A percentile compares a stretch with the other conserved stretches of the same genome.
phyloP scores from a whole-genome alignment of 2,888 invertebrate species.

The Morinoia aosen region DNA sequence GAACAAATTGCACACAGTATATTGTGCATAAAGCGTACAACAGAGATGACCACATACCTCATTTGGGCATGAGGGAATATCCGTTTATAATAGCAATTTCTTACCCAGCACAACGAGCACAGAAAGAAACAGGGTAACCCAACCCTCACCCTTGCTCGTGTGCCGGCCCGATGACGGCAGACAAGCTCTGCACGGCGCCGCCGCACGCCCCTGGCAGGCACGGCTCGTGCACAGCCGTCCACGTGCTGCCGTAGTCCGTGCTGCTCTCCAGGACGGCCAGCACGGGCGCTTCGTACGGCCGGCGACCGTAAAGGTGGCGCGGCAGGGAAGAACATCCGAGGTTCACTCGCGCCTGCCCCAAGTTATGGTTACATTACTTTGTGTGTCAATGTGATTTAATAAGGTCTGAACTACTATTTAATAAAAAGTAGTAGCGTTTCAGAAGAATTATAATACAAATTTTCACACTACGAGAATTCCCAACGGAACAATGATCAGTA shows the following conservation, averaged over 20 bases:
- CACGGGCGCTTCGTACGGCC: constrained; percentile 28
- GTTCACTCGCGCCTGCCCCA: constrained; percentile 59
- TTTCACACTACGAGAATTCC: too few relatives aligned
- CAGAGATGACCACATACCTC: too few relatives aligned
- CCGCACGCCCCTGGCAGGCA: constrained; percentile 70
- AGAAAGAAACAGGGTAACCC: background rate
- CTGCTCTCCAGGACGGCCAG: constrained; percentile 61
- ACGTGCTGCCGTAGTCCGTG: constrained; percentile 58
- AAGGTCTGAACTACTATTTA: too few relatives aligned
- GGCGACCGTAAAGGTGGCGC: constrained; percentile 26
- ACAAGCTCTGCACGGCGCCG: constrained; percentile 68
- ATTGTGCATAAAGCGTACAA: too few relatives aligned
- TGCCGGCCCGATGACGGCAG: constrained; percentile 68
- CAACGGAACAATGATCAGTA: too few relatives aligned
- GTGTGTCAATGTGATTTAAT: too few relatives aligned
- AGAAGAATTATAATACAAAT: too few relatives aligned
- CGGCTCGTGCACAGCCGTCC: constrained; percentile 68
- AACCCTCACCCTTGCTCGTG: constrained; percentile 34
- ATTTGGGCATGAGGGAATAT: too few relatives aligned
- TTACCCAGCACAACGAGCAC: too few relatives aligned
- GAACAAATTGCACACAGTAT: too few relatives aligned
- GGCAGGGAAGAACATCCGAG: constrained; percentile 58
- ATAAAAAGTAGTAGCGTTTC: too few relatives aligned
- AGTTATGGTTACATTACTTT: background rate
- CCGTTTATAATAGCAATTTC: too few relatives aligned